Conservation (phyloP, 1,140 invertebrate genomes). For the Protaetia brevitarsis region DNA sequence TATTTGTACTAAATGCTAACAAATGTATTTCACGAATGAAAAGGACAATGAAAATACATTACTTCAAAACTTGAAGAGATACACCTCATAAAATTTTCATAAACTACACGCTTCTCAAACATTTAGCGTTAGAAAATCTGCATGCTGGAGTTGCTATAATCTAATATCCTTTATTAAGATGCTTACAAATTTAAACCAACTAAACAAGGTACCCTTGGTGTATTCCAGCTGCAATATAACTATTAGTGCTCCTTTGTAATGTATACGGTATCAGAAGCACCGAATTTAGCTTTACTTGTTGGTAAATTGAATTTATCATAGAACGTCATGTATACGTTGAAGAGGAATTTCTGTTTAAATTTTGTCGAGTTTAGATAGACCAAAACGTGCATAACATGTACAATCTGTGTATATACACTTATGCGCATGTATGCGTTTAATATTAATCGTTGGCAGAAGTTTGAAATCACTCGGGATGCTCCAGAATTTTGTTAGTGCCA, state of each 20-base stretch:
- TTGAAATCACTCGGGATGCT: too few relatives aligned
- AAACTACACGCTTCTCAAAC: too few relatives aligned
- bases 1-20: too few relatives aligned
- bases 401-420: too few relatives aligned
- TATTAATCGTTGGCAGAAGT: too few relatives aligned
- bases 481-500: too few relatives aligned
- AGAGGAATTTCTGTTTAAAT: not conserved
- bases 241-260: not conserved
- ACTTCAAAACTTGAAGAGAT: too few relatives aligned
- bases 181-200: not conserved
- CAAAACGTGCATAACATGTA: too few relatives aligned
- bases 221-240: not conserved
- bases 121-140: not conserved
- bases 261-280: not conserved
- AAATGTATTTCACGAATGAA: too few relatives aligned
- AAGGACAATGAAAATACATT: too few relatives aligned
- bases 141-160: not conserved
- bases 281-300: not conserved
- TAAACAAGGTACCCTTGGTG: not conserved
- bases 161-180: not conserved
- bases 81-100: too few relatives aligned
- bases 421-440: too few relatives aligned
- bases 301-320: not conserved
- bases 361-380: not conserved
- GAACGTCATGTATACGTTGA: not conserved